Evolutionary conservation across 1,140 invertebrate species (phyloP), one percentile per base, ranked within the genome.

Genomic region (Probaryconus sp.): DNA sequence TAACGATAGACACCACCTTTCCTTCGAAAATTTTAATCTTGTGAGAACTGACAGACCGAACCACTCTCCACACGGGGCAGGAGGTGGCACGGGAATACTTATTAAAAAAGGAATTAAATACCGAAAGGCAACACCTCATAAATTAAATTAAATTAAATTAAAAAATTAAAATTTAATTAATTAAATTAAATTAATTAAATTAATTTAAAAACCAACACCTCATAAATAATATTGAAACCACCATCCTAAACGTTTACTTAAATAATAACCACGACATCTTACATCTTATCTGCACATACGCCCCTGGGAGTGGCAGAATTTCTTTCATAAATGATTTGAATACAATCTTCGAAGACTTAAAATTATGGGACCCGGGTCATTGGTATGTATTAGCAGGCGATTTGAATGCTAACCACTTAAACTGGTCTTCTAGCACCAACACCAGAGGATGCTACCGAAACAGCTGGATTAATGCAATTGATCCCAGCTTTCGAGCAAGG

Each of bases 11-110:
- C 68, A 71, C 17, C 38, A 43, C n/a, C 3, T 71, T 5, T 5
- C 3, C 0, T 67, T 76, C 11, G 20, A 67, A 53, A 56, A 71
- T 24, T 71, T 63, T 33, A 37, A 24, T 0, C 17, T 71, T 4
- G 21, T 71, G 0, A 31, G 61, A 14, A 33, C 13, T 1, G 63
- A 76, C 9, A 35, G 68, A 24, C 28, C 6, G 0, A 60, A 58
- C 13, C 1, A 56, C 6, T 2, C n/a, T 37, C 31, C 51, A 38
- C 33, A 56, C 0, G 67, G 67, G 0, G 68, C 51, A 38, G 48
- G 61, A 0, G 67, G 67, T 0, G 68, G 73, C 0, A 70, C 53
- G 5, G 58, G 10, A 0, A 67, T 70, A 6, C 17, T 70, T 2
- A 47, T 68, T n/a, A 64, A 55, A 35, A 58, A 64, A 5, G 35